phyloP scores from a whole-genome alignment of 2,113 vertebrate genomes.

The Gasterosteus nipponicus region DNA sequence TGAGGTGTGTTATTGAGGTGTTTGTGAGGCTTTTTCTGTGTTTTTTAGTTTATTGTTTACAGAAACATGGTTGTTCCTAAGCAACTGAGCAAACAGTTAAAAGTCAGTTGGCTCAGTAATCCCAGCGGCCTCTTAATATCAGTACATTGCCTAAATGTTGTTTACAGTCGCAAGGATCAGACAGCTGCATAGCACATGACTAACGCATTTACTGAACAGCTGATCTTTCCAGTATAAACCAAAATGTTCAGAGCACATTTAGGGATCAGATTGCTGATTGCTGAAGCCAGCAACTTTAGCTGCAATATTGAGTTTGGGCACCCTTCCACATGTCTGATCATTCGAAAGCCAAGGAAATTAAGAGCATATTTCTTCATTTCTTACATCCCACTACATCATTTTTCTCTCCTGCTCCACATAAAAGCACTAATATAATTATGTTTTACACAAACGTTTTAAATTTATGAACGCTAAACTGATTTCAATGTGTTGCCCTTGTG shows the following conservation, averaged over 20 bases:
- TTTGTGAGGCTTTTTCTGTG: neutral
- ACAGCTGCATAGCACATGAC: slow-evolving; percentile 53
- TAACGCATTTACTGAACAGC: slow-evolving; percentile 36
- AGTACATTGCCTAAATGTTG: slow-evolving; percentile 13
- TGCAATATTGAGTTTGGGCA: slow-evolving; percentile 13
- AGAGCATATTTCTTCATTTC: neutral
- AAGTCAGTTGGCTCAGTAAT: slow-evolving; percentile 9
- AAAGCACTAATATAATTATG: neutral
- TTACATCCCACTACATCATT: neutral
- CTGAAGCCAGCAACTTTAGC: slow-evolving; percentile 23
- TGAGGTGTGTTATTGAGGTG: neutral
- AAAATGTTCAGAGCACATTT: slow-evolving; percentile 40
- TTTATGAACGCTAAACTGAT: neutral
- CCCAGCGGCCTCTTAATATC: slow-evolving; percentile 17
- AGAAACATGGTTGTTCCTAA: slow-evolving; percentile 8
- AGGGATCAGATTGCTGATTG: slow-evolving; percentile 39
- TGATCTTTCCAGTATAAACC: slow-evolving; percentile 41
- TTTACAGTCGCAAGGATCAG: slow-evolving; percentile 38
- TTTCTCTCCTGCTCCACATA: neutral
- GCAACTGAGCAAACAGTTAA: slow-evolving; percentile 13
- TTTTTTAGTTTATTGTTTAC: neutral
- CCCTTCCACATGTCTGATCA: neutral
- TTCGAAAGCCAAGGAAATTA: neutral
- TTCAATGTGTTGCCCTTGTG: slow-evolving; percentile 5
- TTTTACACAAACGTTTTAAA: neutral